Conservation (phyloP, 1,140 invertebrate species). For the Cydia splendana region DNA sequence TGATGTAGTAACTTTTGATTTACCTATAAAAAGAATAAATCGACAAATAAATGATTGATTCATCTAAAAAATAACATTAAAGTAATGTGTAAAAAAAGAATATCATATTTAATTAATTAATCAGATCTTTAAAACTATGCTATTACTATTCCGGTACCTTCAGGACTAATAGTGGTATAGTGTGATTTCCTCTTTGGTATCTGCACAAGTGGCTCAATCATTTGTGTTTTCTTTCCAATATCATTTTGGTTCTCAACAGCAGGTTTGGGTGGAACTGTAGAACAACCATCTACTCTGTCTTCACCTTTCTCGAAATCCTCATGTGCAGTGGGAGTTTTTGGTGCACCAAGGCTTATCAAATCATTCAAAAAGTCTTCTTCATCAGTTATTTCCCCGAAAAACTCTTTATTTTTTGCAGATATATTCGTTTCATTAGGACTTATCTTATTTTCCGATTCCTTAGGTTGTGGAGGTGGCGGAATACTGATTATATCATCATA, state of each 20-base stretch:
- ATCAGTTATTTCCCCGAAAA: constrained; percentile 23
- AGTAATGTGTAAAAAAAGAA: too few species aligned
- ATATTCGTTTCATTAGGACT: constrained; percentile 3
- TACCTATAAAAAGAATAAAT: constrained; percentile 43
- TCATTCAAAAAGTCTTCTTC: constrained; percentile 38
- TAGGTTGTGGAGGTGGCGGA: constrained; percentile 36
- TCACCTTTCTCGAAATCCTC: not conserved
- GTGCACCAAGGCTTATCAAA: constrained; percentile 34
- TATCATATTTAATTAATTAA: too few species aligned
- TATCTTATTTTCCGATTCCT: constrained; percentile 17
- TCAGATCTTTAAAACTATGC: too few species aligned
- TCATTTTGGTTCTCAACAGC: constrained; percentile 36
- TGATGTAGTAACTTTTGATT: constrained; percentile 42
- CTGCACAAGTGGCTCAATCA: constrained; percentile 52
- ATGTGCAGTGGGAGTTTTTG: not conserved
- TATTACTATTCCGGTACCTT: constrained; percentile 43
- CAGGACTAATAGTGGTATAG: constrained; percentile 15
- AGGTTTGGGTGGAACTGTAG: constrained; percentile 24
- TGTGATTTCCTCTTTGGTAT: constrained; percentile 44
- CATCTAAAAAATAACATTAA: not conserved
- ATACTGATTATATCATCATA: constrained; percentile 55
- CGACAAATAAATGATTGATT: not conserved
- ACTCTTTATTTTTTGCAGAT: constrained; percentile 13
- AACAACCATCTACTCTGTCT: constrained; percentile 42
- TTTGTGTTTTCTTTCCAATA: constrained; percentile 50